Percentiles rank a stretch among this genome's conserved stretches.
phyloP scores from a whole-genome alignment of 2,797 vertebrate species.

The Enteromius anoplus region DNA sequence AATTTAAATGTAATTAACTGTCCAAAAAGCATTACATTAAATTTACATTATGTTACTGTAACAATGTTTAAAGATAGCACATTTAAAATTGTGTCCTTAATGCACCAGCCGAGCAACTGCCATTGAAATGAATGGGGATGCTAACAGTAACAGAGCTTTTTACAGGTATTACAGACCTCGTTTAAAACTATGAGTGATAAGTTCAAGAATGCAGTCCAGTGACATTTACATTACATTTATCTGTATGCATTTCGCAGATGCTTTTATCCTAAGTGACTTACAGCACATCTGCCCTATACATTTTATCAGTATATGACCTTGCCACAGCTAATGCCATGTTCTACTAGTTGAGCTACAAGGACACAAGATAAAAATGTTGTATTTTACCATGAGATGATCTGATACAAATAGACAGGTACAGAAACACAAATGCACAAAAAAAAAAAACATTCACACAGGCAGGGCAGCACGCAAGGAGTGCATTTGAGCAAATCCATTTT shows the following conservation, averaged over 20 bases:
- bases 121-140: neutral
- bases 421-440: conserved; percentile 20
- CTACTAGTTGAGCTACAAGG: neutral
- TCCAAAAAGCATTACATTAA: neutral
- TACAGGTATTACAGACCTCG: neutral
- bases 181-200: neutral
- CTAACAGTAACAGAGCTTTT: neutral
- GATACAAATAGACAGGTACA: conserved; percentile 25
- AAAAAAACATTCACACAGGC: conserved; percentile 24
- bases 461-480: conserved; percentile 34
- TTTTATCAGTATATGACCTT: neutral
- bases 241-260: neutral
- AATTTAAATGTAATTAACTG: neutral
- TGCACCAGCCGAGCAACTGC: neutral
- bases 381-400: conserved; percentile 14
- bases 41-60: neutral
- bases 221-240: conserved; percentile 22
- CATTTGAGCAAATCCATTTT: conserved; percentile 51
- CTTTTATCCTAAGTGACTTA: conserved; percentile 26
- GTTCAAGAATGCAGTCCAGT: neutral
- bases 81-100: neutral
- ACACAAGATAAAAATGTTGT: neutral
- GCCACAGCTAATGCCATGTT: neutral
- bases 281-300: neutral
- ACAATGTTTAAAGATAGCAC: neutral